Base-by-base conservation (phyloP, 1,140 invertebrate genomes). In the Pseudomyrmex dendroicus region DNA sequence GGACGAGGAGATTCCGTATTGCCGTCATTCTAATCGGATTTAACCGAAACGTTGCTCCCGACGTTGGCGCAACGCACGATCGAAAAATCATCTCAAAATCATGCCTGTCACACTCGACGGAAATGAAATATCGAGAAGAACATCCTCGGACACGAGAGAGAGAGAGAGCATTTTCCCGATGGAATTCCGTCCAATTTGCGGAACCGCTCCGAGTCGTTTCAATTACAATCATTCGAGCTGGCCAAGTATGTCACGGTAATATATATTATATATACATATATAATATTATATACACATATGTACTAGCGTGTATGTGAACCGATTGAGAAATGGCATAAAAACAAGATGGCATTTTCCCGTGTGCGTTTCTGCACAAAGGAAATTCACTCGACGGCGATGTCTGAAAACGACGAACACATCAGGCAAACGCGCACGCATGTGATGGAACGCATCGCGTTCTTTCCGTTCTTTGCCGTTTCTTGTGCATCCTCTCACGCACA, bases 51-150 rank as follows among this genome's bases (percentile, higher is more conserved):
- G 70, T 64, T 15, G 54, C 76, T 50, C 17, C 8, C 48, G 25
- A 35, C 46, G 8, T 54, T 57, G 80, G 56, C 56, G 22, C 35
- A 35, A 35, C 44, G 52, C 56, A 57, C 46, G 76, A 67, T 20
- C 72, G 66, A 50, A n/a, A 86, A 86, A 83, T 87, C 86, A 87
- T 70, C 80, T 78, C 61, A 61, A 84, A 86, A 84, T 68, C 84
- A 59, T 77, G 66, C 82, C 61, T 35, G 48, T 64, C 59, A 20
- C 70, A 62, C 72, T 73, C 67, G 50, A 68, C 80, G 73, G 76
- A 84, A 87, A 86, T 87, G 70, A 87, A 84, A 87, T 78, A 77
- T 74, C 82, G 48, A 35, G 52, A 48, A 61, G 73, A 50, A 56
- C 25, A 72, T 68, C 46, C 57, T 10, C 10, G 8, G 5, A 50